phyloP scores from a whole-genome alignment of 2,113 vertebrate species.

The Hyaena hyaena region DNA sequence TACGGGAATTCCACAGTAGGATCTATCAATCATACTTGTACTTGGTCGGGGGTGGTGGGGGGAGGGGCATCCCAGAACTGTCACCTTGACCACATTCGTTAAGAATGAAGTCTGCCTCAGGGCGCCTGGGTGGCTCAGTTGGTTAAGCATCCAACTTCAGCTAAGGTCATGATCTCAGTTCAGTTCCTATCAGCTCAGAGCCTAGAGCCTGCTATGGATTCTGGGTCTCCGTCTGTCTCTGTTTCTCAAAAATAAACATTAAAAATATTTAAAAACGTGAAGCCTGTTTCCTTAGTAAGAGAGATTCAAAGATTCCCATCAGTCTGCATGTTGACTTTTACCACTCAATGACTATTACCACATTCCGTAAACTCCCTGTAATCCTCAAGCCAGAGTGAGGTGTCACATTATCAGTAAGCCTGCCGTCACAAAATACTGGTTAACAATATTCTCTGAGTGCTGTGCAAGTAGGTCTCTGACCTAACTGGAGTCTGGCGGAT shows the following conservation, averaged over 20 bases:
- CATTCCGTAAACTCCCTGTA: neutral
- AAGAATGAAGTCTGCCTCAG: neutral
- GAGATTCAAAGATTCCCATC: neutral
- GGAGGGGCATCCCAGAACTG: neutral
- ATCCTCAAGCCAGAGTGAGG: neutral
- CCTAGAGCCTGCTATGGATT: too few relatives aligned
- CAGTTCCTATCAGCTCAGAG: too few relatives aligned
- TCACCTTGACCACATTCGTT: neutral
- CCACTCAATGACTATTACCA: neutral
- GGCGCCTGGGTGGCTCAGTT: too few relatives aligned
- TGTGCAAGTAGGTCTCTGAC: neutral
- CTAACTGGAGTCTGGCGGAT: neutral
- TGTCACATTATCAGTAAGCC: neutral
- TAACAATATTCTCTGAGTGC: neutral
- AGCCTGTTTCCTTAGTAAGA: neutral
- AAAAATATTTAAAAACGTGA: too few relatives aligned
- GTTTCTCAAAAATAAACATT: too few relatives aligned
- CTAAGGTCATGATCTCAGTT: too few relatives aligned
- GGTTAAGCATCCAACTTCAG: too few relatives aligned
- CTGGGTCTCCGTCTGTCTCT: too few relatives aligned
- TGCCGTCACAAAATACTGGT: neutral
- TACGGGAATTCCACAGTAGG: neutral
- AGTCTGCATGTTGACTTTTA: neutral
- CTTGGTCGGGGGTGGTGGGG: rapidly evolving
- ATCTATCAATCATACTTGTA: neutral